Evolutionary conservation across 2,888 invertebrate species (phyloP).

Genomic region (Lithophane ornitopus): DNA sequence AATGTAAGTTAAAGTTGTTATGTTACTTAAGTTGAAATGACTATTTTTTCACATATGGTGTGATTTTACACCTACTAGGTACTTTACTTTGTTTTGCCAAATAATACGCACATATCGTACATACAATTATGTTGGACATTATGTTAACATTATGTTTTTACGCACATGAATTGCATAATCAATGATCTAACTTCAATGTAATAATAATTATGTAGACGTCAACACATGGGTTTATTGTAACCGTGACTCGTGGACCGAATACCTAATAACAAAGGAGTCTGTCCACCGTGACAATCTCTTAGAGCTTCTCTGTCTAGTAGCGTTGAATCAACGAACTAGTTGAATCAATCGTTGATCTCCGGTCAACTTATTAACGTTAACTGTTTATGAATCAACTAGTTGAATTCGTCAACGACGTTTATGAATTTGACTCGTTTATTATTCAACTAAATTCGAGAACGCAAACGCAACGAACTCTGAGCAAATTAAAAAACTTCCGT

Average conservation of each 20-base stretch:
- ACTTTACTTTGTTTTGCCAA: background rate
- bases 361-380: too few species aligned
- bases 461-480: too few species aligned
- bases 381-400: too few species aligned
- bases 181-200: too few species aligned
- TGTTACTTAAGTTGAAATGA: background rate
- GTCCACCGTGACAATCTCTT: background rate
- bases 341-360: too few species aligned
- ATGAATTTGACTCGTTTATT: too few species aligned
- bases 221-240: conserved; percentile 18
- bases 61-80: background rate
- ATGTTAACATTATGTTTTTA: conserved; percentile 17
- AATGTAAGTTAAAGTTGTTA: too few species aligned
- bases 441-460: too few species aligned
- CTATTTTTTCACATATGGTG: background rate
- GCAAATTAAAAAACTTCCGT: too few species aligned
- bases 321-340: too few species aligned
- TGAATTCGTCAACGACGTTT: too few species aligned
- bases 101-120: background rate
- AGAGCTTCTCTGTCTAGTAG: background rate
- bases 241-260: conserved; percentile 24
- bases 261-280: background rate
- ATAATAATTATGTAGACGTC: too few species aligned
- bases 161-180: conserved; percentile 9
- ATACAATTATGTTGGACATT: conserved; percentile 1